Evolutionary conservation across 2,888 invertebrate species (phyloP).

Genomic region (Gymnosoma rotundatum): DNA sequence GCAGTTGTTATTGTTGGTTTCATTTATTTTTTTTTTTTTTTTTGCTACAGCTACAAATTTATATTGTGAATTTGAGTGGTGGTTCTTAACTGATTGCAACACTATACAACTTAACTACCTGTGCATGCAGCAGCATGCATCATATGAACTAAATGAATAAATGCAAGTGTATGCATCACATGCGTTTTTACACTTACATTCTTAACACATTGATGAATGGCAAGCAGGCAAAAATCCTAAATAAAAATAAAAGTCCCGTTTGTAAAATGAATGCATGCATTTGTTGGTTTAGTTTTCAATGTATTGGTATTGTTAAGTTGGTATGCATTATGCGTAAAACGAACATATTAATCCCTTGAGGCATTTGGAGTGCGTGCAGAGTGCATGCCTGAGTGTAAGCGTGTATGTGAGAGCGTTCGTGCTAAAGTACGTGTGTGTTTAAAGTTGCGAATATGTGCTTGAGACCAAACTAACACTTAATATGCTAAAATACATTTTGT

Average conservation of each 20-base stretch:
- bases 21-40: background rate
- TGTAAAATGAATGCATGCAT: conserved; percentile 1
- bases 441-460: conserved; percentile 39
- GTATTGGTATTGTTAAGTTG: background rate
- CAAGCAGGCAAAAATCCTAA: conserved; percentile 19
- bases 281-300: conserved; percentile 10
- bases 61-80: conserved; percentile 63
- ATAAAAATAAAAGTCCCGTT: conserved; percentile 1
- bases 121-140: conserved; percentile 40
- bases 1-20: conserved; percentile 47
- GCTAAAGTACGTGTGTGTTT: conserved; percentile 28
- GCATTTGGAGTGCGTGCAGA: conserved; percentile 23
- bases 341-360: conserved; percentile 39
- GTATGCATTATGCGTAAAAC: conserved; percentile 44
- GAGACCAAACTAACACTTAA: conserved; percentile 58
- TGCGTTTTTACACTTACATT: conserved; percentile 31
- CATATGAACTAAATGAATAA: conserved; percentile 38
- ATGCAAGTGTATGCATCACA: conserved; percentile 36
- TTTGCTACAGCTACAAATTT: conserved; percentile 25
- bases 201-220: conserved; percentile 36
- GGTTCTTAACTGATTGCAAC: conserved; percentile 59
- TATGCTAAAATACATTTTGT: conserved; percentile 43
- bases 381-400: background rate
- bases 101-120: conserved; percentile 61
- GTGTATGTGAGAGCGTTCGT: conserved; percentile 31